phyloP scores from a whole-genome alignment of 2,113 vertebrate species.

The Cryptoleucopteryx plumbea region DNA sequence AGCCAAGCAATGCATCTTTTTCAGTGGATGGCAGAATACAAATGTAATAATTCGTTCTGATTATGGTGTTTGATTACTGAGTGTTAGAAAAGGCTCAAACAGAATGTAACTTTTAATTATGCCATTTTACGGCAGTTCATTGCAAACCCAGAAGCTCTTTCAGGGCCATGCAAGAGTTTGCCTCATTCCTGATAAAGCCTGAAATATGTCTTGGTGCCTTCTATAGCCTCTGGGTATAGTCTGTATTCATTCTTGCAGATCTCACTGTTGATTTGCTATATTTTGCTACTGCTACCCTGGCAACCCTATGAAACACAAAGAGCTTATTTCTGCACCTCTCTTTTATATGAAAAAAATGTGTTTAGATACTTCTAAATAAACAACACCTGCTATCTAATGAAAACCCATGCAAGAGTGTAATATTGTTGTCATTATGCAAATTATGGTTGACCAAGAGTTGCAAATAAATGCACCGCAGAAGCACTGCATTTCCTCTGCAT shows the following conservation, averaged over 20 bases:
- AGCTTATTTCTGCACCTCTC: constrained; percentile 19
- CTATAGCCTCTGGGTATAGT: constrained; percentile 28
- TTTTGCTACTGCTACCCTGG: constrained; percentile 49
- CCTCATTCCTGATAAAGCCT: constrained; percentile 41
- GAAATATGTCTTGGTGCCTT: constrained; percentile 50
- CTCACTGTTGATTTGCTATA: constrained; percentile 42
- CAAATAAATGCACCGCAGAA: background rate
- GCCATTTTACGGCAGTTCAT: constrained; percentile 33
- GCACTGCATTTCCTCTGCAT: background rate
- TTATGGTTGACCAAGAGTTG: background rate
- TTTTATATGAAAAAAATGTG: background rate
- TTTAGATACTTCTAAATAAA: constrained; percentile 6
- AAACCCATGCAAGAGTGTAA: background rate
- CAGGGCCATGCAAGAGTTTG: constrained; percentile 32
- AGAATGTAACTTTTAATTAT: constrained; percentile 60
- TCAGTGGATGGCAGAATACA: background rate
- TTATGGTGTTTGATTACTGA: constrained; percentile 53
- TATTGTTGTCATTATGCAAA: background rate
- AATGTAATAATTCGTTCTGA: background rate
- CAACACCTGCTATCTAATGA: background rate
- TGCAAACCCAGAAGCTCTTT: constrained; percentile 31
- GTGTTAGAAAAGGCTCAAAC: constrained; percentile 42
- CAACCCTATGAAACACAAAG: constrained; percentile 45
- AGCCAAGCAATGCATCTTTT: constrained; percentile 26
- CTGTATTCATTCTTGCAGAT: constrained; percentile 52